phyloP scores from a whole-genome alignment of 64 coral and sea anemone species.

The Dendrophyllia cribrosa region DNA sequence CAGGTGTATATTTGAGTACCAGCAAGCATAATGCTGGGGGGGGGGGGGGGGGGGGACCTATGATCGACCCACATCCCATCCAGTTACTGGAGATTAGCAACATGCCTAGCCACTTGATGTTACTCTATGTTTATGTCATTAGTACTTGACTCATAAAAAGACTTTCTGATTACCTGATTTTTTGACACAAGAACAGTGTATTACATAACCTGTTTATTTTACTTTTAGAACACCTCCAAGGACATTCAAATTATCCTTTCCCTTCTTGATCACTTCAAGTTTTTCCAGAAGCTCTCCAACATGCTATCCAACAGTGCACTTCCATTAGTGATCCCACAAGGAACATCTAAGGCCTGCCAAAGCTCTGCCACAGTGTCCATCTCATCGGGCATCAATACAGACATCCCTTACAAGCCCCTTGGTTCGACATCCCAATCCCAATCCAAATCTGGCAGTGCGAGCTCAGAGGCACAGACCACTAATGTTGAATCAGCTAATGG shows the following conservation, averaged over 20 bases:
- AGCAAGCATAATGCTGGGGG: too few species aligned
- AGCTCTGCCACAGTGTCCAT: constrained; percentile 81
- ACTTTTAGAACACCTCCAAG: constrained; percentile 29
- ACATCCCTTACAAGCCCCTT: constrained; percentile 92
- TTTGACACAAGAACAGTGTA: too few species aligned
- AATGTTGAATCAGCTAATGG: constrained; percentile 43
- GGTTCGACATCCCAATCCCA: constrained; percentile 66
- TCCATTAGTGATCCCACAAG: constrained; percentile 15
- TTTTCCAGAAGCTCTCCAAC: constrained; percentile 71
- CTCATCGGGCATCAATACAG: constrained; percentile 68
- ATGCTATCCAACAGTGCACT: constrained; percentile 54
- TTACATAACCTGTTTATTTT: background rate
- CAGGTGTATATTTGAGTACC: too few species aligned
- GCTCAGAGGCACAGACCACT: constrained; percentile 54
- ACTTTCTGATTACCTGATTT: too few species aligned
- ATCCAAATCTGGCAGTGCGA: constrained; percentile 75
- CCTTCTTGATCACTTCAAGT: constrained; percentile 87
- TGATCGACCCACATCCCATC: too few species aligned
- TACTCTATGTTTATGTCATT: too few species aligned
- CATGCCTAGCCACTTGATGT: too few species aligned
- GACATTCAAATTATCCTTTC: constrained; percentile 3
- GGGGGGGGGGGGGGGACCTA: too few species aligned
- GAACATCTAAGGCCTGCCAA: constrained; percentile 85
- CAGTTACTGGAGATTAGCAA: too few species aligned
- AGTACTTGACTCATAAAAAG: too few species aligned